phyloP scores from a whole-genome alignment of 2,888 invertebrate genomes.

The Diplolepis rosae region DNA sequence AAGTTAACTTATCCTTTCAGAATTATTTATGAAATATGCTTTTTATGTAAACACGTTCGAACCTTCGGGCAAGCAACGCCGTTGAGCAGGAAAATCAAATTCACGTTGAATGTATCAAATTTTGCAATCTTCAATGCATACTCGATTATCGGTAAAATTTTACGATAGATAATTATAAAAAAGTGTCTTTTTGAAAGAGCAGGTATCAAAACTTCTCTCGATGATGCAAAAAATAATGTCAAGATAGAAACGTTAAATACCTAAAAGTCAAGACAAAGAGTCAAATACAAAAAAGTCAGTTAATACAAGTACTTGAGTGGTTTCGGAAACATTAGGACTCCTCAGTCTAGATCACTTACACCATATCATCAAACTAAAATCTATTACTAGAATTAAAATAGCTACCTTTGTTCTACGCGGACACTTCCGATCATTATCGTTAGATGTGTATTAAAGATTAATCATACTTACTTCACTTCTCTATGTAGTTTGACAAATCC shows the following conservation, averaged over 20 bases:
- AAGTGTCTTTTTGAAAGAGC: conserved; percentile 46
- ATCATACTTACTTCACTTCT: conserved; percentile 34
- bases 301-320: conserved; percentile 33
- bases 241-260: conserved; percentile 33
- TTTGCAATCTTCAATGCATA: conserved; percentile 20
- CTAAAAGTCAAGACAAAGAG: conserved; percentile 24
- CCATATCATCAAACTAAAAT: conserved; percentile 46
- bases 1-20: neutral
- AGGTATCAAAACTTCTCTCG: conserved; percentile 44
- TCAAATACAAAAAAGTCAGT: conserved; percentile 25
- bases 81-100: conserved; percentile 59
- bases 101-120: conserved; percentile 30
- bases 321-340: neutral
- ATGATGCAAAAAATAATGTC: conserved; percentile 29
- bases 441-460: conserved; percentile 50
- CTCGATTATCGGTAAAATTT: conserved; percentile 21
- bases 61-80: conserved; percentile 37
- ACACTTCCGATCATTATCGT: conserved; percentile 46
- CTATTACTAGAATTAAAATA: conserved; percentile 26
- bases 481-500: conserved; percentile 40
- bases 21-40: neutral
- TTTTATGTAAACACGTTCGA: neutral
- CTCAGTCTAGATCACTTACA: conserved; percentile 34
- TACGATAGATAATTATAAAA: conserved; percentile 16
- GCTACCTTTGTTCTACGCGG: conserved; percentile 45